Evolutionary conservation across 2,113 vertebrate genomes (phyloP), one percentile per base, ranked within the genome.

Genomic region (Tretioscincus oriximinensis): DNA sequence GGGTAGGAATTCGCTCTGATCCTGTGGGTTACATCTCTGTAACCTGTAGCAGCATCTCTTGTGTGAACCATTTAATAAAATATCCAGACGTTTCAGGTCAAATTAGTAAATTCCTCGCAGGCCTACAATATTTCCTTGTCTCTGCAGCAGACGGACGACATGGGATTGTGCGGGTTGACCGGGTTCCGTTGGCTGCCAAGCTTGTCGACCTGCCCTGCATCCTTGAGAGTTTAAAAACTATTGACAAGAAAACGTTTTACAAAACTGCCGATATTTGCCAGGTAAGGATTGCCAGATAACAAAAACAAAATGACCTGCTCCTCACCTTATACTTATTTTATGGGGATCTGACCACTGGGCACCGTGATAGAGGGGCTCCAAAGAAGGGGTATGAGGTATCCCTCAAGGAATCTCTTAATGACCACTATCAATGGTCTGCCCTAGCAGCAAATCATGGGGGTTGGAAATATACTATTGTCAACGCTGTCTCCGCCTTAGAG

Each of bases 191-290:
- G 87, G 93, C 96, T 9, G 97, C 97, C 88, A 98, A 97, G 89
- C 90, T 99, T 86, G 98, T 99, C 82, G 98, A 99, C 86, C 91
- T 99, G 88, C 98, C 98, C 31, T 98, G 98, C 84, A 96, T 97
- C 92, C 93, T 96, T 0, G 98, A 96, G 89, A 97, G 97, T 73
- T 89, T 99, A 70, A 99, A 99, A 94, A 98, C 97, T 1, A 93
- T 98, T 7, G 98, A 99, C 91, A 99, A 97, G 91, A 98, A 97
- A 92, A 97, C 95, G 0, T 98, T 99, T 94, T 99, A 99, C 86
- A 98, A 99, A 90, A 99, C 97, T 11, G 98, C 98, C 0, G 97
- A 99, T 90, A 91, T 99, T 86, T 99, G 97, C 84, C 98, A 99
- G 98, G 98, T 99, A 95, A 88, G 87, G 63, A 90, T 63, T 81